Conservation (phyloP, 2,888 invertebrate genomes). For the Drosophila hamatofila region DNA sequence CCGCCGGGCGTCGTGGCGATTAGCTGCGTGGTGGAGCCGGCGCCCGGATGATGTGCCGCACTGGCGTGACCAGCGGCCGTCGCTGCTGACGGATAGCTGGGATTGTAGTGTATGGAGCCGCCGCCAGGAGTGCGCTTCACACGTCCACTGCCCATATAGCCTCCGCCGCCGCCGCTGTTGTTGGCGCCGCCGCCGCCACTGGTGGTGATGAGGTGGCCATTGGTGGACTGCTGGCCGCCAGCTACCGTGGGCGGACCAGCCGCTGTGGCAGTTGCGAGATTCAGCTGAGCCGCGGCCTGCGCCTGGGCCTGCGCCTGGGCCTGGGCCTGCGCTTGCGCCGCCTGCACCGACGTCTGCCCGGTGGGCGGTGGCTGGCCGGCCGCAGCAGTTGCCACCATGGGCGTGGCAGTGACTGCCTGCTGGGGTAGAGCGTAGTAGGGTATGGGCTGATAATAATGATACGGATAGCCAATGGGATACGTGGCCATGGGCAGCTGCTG, state of each 20-base stretch:
- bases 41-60: constrained; percentile 16
- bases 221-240: constrained; percentile 43
- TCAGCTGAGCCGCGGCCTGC: constrained; percentile 72
- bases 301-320: constrained; percentile 35
- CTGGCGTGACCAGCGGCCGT: constrained; percentile 39
- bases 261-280: constrained; percentile 71
- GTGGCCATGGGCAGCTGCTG: constrained; percentile 85
- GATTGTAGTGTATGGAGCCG: constrained; percentile 72
- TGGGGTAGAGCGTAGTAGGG: constrained; percentile 84
- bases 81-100: constrained; percentile 59
- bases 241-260: constrained; percentile 78
- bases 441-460: constrained; percentile 85
- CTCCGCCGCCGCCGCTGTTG: constrained; percentile 29
- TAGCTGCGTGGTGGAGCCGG: constrained; percentile 43
- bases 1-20: constrained; percentile 65
- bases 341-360: constrained; percentile 34
- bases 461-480: constrained; percentile 85
- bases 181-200: constrained; percentile 29
- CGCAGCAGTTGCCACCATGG: constrained; percentile 76
- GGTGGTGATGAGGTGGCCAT: constrained; percentile 45
- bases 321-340: constrained; percentile 21
- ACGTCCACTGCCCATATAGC: constrained; percentile 72
- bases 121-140: constrained; percentile 82
- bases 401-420: constrained; percentile 81
- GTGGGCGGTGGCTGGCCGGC: constrained; percentile 49